Evolutionary conservation across 2,113 vertebrate genomes (phyloP).

Genomic region (Cercopithecus mona): DNA sequence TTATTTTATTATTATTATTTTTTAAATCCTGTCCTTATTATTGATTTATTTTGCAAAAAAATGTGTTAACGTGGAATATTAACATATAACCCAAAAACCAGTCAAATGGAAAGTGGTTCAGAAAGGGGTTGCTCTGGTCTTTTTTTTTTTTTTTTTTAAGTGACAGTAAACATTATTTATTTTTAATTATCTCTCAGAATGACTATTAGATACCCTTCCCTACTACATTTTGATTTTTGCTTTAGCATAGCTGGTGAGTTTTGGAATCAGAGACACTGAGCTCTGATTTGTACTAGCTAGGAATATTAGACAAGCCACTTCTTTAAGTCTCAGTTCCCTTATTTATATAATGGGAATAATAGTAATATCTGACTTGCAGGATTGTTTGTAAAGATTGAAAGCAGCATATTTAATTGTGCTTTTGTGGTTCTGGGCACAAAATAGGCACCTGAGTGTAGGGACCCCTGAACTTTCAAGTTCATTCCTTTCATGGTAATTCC

Average conservation of each 20-base stretch:
- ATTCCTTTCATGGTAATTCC: neutral
- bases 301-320: neutral
- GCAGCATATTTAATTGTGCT: neutral
- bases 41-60: neutral
- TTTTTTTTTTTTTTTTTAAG: neutral
- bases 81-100: neutral
- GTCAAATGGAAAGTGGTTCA: neutral
- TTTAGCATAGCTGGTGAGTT: neutral
- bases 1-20: too few relatives aligned
- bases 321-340: neutral
- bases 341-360: neutral
- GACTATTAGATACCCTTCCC: neutral
- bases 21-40: neutral
- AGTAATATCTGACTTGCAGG: neutral
- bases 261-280: neutral
- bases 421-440: slow-evolving; percentile 27
- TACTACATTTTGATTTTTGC: neutral
- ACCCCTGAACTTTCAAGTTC: neutral
- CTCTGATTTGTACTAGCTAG: neutral
- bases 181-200: neutral
- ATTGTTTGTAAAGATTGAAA: slow-evolving; percentile 9
- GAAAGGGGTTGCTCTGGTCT: neutral
- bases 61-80: neutral
- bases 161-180: neutral
- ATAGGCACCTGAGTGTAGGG: neutral